Evolutionary conservation across 2,888 invertebrate genomes (phyloP).

Genomic region (Monopis laevigella): DNA sequence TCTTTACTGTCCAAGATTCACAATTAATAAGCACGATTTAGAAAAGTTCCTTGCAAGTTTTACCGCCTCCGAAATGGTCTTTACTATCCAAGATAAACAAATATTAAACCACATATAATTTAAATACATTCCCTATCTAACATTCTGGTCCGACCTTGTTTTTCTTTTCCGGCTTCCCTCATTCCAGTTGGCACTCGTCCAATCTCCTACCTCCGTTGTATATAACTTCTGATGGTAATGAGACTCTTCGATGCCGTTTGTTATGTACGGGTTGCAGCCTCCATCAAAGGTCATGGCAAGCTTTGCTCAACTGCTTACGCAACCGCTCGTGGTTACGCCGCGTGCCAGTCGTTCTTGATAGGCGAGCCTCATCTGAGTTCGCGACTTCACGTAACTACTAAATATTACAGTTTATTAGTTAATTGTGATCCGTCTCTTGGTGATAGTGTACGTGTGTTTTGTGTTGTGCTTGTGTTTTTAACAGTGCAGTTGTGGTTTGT

Average conservation of each 20-base stretch:
- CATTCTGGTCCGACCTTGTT: not conserved
- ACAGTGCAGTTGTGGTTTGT: not conserved
- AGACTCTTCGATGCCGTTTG: not conserved
- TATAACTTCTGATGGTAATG: constrained; percentile 1
- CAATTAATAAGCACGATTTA: no score
- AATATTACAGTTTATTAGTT: not conserved
- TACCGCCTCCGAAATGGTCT: no score
- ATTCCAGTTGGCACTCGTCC: not conserved
- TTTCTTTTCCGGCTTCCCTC: constrained; percentile 9
- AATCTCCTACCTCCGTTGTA: constrained; percentile 5
- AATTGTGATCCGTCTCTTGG: constrained; percentile 5
- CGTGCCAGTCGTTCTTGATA: constrained; percentile 28
- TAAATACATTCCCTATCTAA: no score
- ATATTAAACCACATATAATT: no score
- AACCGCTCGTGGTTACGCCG: constrained; percentile 25
- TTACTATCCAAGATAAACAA: no score
- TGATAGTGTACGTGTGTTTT: constrained; percentile 7
- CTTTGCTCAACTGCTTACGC: constrained; percentile 14
- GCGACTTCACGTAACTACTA: not conserved
- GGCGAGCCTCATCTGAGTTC: constrained; percentile 13
- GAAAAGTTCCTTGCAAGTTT: no score
- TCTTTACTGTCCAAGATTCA: no score
- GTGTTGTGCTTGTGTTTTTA: constrained; percentile 1
- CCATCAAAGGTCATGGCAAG: constrained; percentile 18
- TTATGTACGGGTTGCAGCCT: constrained; percentile 1